Evolutionary conservation across 2,888 invertebrate genomes (phyloP).

Genomic region (Ectemnius continuus): DNA sequence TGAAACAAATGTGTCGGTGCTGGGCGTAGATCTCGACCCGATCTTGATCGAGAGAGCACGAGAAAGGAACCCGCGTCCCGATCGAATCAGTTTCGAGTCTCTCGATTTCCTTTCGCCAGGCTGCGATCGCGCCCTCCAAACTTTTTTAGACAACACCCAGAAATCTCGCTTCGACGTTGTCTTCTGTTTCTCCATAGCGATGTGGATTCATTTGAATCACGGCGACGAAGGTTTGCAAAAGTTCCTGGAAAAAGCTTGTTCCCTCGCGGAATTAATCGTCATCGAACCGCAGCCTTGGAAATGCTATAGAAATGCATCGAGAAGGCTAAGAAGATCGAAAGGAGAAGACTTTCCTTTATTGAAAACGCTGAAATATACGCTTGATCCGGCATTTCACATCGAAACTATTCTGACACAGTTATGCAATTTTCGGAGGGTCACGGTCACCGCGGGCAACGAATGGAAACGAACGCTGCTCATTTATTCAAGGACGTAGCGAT

Average conservation of each 20-base stretch:
- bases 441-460: slow-evolving; percentile 81
- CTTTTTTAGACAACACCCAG: slow-evolving; percentile 78
- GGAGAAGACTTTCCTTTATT: slow-evolving; percentile 82
- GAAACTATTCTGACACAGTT: slow-evolving; percentile 79
- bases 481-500: slow-evolving; percentile 72
- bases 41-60: slow-evolving; percentile 84
- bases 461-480: slow-evolving; percentile 87
- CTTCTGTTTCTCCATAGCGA: slow-evolving; percentile 91
- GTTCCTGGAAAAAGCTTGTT: slow-evolving; percentile 82
- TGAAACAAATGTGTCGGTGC: slow-evolving; percentile 76
- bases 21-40: slow-evolving; percentile 89
- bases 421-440: slow-evolving; percentile 79
- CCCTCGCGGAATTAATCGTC: slow-evolving; percentile 81
- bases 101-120: slow-evolving; percentile 81
- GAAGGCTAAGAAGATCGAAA: slow-evolving; percentile 84
- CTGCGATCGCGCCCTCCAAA: slow-evolving; percentile 74
- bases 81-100: slow-evolving; percentile 79
- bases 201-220: slow-evolving; percentile 94
- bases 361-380: slow-evolving; percentile 81
- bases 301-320: slow-evolving; percentile 88
- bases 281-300: slow-evolving; percentile 93
- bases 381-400: slow-evolving; percentile 82
- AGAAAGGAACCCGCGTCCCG: slow-evolving; percentile 77
- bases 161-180: slow-evolving; percentile 82
- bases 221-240: slow-evolving; percentile 85